Evolutionary conservation across 2,113 vertebrate genomes (phyloP), one percentile per base, ranked within the genome.

Genomic region (Psittacus erithacus): DNA sequence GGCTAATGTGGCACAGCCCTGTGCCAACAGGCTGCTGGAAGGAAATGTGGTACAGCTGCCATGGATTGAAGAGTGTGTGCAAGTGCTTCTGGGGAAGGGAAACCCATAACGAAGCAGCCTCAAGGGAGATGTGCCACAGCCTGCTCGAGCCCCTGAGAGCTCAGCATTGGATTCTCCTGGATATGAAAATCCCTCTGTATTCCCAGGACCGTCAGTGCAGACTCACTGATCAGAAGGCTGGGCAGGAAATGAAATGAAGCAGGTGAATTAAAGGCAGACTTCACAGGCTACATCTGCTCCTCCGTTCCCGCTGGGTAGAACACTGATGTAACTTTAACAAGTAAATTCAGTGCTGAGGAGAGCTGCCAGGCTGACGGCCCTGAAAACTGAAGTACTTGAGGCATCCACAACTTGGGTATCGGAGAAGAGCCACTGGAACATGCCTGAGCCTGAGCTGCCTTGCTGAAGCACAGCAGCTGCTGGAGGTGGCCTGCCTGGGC

Each of bases 251-350:
- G 38, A 65, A 97, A 92, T 52, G 73, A 93, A 80, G 94, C 57
- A 38, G 94, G 88, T 82, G 93, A 97, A 92, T 94, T 71, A 77
- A 95, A 96, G 93, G 73, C 94, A 95, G 90, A 59, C 71, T 96
- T 77, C 85, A 81, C 35, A 62, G 76, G 73, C 80, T 91, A 93
- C 94, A 82, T 92, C 94, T 95, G 90, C 60, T 93, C 89, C 91
- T 92, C 82, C 31, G 1, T 35, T 95, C 92, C 93, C 93, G 60
- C 69, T 89, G 96, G 90, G 85, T 41, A 28, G 43, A 52, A 63
- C 83, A 50, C 75, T 92, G 92, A 77, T 89, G 92, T 38, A 76
- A 73, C 86, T 82, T 89, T 28, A 67, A 84, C 74, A 87, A 92
- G 70, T 19, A 47, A 87, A 94, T 92, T 73, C 62, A 76, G 62